Percentiles rank a stretch among this genome's conserved stretches.
Conservation (phyloP, 1,140 invertebrate species). For the Aphelenchoides fujianensis region DNA sequence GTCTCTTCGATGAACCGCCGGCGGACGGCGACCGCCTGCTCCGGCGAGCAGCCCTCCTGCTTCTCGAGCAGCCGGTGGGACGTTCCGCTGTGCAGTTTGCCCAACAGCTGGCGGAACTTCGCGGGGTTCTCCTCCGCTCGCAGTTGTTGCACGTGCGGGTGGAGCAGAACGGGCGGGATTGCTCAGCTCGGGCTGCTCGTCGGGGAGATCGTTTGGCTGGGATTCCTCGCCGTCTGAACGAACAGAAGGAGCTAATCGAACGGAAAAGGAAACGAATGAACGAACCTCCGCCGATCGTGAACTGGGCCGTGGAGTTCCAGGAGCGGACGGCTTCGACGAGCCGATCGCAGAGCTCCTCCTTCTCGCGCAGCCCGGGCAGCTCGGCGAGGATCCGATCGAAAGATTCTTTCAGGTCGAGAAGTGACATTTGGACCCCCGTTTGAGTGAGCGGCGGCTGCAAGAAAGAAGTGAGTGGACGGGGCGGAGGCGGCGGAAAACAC, state of each 20-base stretch:
- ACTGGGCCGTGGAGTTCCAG: not conserved
- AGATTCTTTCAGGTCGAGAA: not conserved
- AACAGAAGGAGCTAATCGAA: too few relatives aligned
- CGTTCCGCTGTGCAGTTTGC: constrained; percentile 28
- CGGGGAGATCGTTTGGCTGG: too few relatives aligned
- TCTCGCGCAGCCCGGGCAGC: not conserved
- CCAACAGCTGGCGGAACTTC: constrained; percentile 14
- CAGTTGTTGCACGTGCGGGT: too few relatives aligned
- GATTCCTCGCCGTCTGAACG: too few relatives aligned
- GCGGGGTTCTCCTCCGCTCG: too few relatives aligned
- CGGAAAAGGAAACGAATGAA: not conserved
- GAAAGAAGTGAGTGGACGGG: too few relatives aligned
- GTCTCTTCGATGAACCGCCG: constrained; percentile 30
- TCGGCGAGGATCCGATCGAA: not conserved
- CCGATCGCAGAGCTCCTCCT: not conserved
- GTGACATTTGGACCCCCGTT: not conserved
- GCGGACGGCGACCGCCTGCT: constrained; percentile 30
- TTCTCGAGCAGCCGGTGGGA: constrained; percentile 48
- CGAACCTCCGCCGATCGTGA: not conserved
- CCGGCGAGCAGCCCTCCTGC: constrained; percentile 9
- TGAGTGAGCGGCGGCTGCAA: not conserved
- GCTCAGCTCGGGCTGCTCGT: too few relatives aligned
- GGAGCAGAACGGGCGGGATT: too few relatives aligned
- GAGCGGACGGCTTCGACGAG: not conserved
- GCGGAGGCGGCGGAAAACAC: too few relatives aligned